Base-by-base conservation (phyloP, 2,797 vertebrate species). In the Pipistrellus nathusii region DNA sequence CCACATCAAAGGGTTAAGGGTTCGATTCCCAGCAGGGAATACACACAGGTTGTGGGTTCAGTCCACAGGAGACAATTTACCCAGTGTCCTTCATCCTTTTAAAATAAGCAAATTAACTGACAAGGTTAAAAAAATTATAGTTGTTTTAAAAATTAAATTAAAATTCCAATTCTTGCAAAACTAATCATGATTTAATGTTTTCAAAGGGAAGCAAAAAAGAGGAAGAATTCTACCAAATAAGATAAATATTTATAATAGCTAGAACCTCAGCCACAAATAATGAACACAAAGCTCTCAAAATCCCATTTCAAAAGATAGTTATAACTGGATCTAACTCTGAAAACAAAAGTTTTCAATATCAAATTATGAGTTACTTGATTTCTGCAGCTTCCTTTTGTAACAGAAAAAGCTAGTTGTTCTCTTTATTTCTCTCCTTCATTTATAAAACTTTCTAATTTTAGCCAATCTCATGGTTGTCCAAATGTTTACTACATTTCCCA, bases 371-470 rank as follows among this genome's bases (percentile, higher is more conserved):
- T 68, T 72, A 81, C 21, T 75, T 41, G 86, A 85, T 41, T 85
- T 95, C 32, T 68, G 48, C 35, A 82, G 57, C 59, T 83, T 89
- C 55, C 30, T 84, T 53, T 84, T 53, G 35, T 7, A 88, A 57
- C 38, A 94, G 14, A 64, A 94, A 95, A 88, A 51, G 18, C 62
- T 88, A 91, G 6, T 41, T 93, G 35, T 91, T 94, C 69, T 77
- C 41, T 17, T 18, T 17, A 82, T 76, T 87, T 94, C 30, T 90
- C 53, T n/a, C 25, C 9, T 88, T 95, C 4, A 88, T 90, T 84
- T 72, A 91, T 59, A 90, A 92, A 90, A 71, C 41, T 38, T 5
- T 81, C 71, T 83, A 59, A 72, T 82, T 95, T 77, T 89, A 78
- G 59, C 20, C 23, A 3, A 85, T 17, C 21, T 84, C 30, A 72